Conservation (phyloP, 2,888 invertebrate species). For the Lasioglossum lativentre region DNA sequence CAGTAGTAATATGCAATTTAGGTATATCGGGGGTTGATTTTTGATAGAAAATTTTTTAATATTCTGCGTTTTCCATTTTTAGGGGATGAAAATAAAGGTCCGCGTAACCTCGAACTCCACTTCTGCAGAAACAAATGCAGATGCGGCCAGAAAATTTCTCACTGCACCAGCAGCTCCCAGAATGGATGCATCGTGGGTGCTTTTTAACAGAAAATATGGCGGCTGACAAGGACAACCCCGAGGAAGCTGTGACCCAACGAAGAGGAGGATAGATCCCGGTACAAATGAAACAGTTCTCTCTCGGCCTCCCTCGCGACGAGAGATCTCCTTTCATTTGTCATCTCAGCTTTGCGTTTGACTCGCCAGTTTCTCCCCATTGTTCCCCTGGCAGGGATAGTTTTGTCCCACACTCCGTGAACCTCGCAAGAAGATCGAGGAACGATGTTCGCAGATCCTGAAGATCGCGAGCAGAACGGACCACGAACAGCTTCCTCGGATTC, state of each 20-base stretch:
- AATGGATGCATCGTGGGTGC: neutral
- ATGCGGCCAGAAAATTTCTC: neutral
- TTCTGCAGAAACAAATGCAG: neutral
- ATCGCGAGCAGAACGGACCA: neutral
- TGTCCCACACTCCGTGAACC: slow-evolving; percentile 57
- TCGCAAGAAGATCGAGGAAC: slow-evolving; percentile 13
- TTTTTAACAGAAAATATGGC: slow-evolving; percentile 18
- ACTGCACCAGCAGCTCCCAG: neutral
- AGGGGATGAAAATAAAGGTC: neutral
- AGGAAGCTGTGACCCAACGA: neutral
- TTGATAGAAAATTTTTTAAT: neutral
- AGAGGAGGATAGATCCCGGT: slow-evolving; percentile 52
- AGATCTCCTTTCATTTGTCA: slow-evolving; percentile 79
- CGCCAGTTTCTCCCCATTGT: slow-evolving; percentile 75
- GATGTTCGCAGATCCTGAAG: neutral
- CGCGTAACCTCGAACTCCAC: fast-evolving
- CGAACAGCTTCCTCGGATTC: neutral
- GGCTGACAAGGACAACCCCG: neutral
- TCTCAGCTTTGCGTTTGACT: slow-evolving; percentile 79
- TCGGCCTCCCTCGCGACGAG: slow-evolving; percentile 33
- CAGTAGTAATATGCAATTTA: neutral
- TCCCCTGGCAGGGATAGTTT: slow-evolving; percentile 70
- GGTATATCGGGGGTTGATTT: neutral
- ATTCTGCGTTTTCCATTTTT: neutral
- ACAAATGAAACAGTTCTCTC: slow-evolving; percentile 67